Percentiles rank a stretch among this genome's conserved stretches.
These are phyloP conservation scores for Acrocera orbiculus DNA, from an alignment of 2,888 invertebrate genomes.

Conservation along the genomic window DNA sequence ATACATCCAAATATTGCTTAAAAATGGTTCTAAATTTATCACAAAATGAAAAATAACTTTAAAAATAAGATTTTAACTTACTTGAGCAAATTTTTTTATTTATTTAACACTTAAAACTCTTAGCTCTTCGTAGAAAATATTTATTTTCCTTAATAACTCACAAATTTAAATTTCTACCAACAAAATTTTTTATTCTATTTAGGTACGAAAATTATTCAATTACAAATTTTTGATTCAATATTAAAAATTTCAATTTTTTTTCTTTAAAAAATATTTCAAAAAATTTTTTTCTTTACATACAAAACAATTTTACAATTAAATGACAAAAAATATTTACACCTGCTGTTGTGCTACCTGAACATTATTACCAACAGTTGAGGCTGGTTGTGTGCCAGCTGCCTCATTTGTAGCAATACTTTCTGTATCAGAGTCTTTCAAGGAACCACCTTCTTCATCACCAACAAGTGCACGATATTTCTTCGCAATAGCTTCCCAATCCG, in stretches of 20 bases:
- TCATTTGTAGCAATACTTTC: constrained; percentile 16
- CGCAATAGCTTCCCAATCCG: constrained; percentile 80
- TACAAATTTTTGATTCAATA: background rate
- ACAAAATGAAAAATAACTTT: too few relatives aligned
- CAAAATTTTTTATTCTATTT: too few relatives aligned
- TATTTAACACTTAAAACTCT: too few relatives aligned
- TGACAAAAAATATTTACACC: constrained; percentile 10
- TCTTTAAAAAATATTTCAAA: background rate
- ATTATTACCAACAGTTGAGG: constrained; percentile 28
- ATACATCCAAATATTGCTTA: too few relatives aligned
- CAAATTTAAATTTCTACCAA: too few relatives aligned
- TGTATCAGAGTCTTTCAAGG: constrained; percentile 29
- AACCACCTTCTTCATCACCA: constrained; percentile 40
- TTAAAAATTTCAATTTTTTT: background rate
- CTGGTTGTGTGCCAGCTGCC: too few relatives aligned
- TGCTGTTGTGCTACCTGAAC: constrained; percentile 15
- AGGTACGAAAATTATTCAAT: background rate
- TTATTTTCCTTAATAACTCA: too few relatives aligned
- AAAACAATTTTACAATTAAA: background rate
- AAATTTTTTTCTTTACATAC: background rate
- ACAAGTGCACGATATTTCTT: constrained; percentile 69
- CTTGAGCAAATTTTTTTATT: too few relatives aligned
- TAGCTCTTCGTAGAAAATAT: too few relatives aligned
- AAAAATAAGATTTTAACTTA: too few relatives aligned
- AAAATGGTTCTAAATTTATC: too few relatives aligned